Base-by-base conservation (phyloP, 2,113 vertebrate species). In the Sturnira hondurensis region DNA sequence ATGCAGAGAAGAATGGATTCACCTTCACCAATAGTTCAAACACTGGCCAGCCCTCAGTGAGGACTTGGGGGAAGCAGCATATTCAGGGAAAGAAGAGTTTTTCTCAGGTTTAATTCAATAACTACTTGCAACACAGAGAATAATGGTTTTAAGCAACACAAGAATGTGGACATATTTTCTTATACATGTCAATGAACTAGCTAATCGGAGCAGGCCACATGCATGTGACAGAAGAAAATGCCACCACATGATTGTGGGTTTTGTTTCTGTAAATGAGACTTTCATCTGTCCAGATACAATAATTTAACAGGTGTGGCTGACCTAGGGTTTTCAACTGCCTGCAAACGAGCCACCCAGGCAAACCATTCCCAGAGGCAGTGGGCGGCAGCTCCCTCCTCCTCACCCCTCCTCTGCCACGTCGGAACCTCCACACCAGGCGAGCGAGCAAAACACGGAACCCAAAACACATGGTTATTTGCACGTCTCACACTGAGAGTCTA, bases 21-120 rank as follows among this genome's bases (percentile, higher is more conserved):
- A 43, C 4, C 84, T 20, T 71, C 84, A 90, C 90, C 77, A 94
- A 88, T 82, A 85, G 94, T 96, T 85, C 61, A 96, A 86, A 85
- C 11, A 9, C 14, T 52, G 28, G 17, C 12, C 10, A 41, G 38
- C 45, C 76, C 41, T 70, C 11, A 45, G 15, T 0, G 2, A 89
- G n/a, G 67, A 54, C 56, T 36, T 71, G 5, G 13, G 14, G 28
- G 41, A 83, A n/a, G 54, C 36, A 20, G 63, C 31, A 67, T 22
- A 31, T 47, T 67, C 31, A 89, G 68, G 33, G 38, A 76, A 96
- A 33, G 10, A 92, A 95, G 65, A 20, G n/a, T n/a, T 67, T 86
- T 87, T 85, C 45, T 22, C 17, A 68, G 68, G 36, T 54, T 91
- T 73, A 43, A 36, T 65, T 89, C 80, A 83, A 7, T 56, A 82